These are phyloP conservation scores for Nipponia nippon DNA, from an alignment of 2,113 vertebrate species.

Conservation along the genomic window DNA sequence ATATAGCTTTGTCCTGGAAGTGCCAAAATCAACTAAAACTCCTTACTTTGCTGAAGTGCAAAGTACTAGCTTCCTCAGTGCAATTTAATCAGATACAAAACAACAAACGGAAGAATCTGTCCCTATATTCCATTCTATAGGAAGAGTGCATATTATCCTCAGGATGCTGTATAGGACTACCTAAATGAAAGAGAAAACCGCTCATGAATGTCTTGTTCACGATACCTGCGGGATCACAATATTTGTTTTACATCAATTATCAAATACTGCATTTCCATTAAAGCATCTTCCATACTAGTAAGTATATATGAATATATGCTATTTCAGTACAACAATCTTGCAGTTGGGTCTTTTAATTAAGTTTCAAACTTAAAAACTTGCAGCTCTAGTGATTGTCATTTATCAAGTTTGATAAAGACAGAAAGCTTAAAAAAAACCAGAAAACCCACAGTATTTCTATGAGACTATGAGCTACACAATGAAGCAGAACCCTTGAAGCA, in stretches of 20 bases:
- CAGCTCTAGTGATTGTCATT: neutral
- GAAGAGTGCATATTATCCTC: neutral
- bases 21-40: neutral
- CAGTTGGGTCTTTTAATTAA: neutral
- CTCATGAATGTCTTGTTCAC: neutral
- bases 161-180: neutral
- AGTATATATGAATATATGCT: neutral
- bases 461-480: neutral
- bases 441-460: neutral
- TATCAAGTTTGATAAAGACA: neutral
- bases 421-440: neutral
- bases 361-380: neutral
- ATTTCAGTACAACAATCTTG: neutral
- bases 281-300: neutral
- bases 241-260: neutral
- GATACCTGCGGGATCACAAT: neutral
- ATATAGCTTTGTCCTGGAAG: neutral
- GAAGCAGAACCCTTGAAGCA: neutral
- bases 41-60: neutral
- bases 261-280: neutral
- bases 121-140: neutral
- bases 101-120: neutral
- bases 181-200: neutral
- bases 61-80: neutral
- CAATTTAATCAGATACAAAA: neutral